Percentiles rank a stretch among this genome's conserved stretches.
Conservation (phyloP, 2,888 invertebrate species). For the Archips xylosteana region DNA sequence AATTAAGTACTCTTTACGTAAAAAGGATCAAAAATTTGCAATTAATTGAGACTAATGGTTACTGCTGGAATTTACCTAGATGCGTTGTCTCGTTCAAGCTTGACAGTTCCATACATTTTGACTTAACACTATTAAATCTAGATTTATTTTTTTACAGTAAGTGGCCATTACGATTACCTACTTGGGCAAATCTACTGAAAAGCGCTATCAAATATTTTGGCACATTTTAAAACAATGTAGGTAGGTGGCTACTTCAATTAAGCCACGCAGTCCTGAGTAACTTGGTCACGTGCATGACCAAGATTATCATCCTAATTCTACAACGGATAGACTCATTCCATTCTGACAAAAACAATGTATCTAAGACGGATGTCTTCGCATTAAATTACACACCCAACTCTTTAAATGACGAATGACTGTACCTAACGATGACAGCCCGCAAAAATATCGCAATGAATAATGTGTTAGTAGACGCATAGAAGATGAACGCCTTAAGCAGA, state of each 20-base stretch:
- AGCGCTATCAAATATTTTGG: not conserved
- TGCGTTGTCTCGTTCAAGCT: no score
- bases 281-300: not conserved
- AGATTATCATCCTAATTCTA: conserved; percentile 19
- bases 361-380: conserved; percentile 22
- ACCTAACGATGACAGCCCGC: conserved; percentile 27
- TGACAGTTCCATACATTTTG: no score
- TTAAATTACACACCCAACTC: conserved; percentile 43
- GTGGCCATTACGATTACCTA: not conserved
- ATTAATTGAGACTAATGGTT: no score
- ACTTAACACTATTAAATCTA: no score
- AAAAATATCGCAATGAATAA: conserved; percentile 48
- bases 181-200: not conserved
- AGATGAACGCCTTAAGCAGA: conserved; percentile 71
- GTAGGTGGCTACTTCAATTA: not conserved
- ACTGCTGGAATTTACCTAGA: no score
- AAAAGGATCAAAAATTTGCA: no score
- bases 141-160: not conserved
- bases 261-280: conserved; percentile 15
- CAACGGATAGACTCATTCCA: conserved; percentile 18
- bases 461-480: conserved; percentile 37
- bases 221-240: not conserved
- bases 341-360: conserved; percentile 18
- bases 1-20: no score
- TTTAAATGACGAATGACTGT: conserved; percentile 43